These are phyloP conservation scores for Pyrgus malvae DNA, from an alignment of 2,888 invertebrate species.

Conservation along the genomic window DNA sequence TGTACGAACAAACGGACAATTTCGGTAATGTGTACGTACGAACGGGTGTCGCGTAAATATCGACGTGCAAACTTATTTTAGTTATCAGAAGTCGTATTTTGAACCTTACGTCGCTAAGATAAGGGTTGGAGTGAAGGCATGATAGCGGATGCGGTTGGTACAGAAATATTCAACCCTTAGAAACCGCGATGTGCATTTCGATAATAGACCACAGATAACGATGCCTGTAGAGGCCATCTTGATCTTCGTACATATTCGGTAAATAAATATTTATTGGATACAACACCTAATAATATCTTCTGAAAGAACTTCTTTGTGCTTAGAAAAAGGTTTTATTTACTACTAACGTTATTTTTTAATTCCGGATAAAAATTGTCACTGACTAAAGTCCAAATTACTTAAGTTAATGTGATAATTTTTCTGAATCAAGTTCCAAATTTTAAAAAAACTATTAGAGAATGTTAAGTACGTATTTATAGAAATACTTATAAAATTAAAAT, in stretches of 20 bases:
- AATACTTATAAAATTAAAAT: too few relatives aligned
- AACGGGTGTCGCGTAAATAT: conserved; percentile 52
- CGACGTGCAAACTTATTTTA: conserved; percentile 38
- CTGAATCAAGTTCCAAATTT: too few relatives aligned
- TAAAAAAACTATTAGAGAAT: conserved; percentile 29
- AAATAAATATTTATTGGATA: too few relatives aligned
- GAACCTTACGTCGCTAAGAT: conserved; percentile 26
- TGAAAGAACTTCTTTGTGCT: too few relatives aligned
- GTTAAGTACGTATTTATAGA: too few relatives aligned
- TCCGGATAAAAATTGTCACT: too few relatives aligned
- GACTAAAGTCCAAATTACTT: too few relatives aligned
- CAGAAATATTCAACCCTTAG: conserved; percentile 73
- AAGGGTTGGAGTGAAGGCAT: conserved; percentile 27
- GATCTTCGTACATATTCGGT: background rate
- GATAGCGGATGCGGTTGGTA: conserved; percentile 30
- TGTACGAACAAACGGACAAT: conserved; percentile 53
- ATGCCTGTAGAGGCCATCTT: conserved; percentile 28
- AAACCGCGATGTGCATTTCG: conserved; percentile 76
- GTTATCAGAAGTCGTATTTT: conserved; percentile 13
- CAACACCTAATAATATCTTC: too few relatives aligned
- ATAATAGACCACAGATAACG: conserved; percentile 63
- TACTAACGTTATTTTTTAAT: too few relatives aligned
- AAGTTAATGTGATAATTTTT: too few relatives aligned
- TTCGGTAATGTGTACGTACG: conserved; percentile 58
- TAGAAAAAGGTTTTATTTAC: too few relatives aligned